Conservation (phyloP, 2,113 vertebrate species). For the Antechinus stuartii region DNA sequence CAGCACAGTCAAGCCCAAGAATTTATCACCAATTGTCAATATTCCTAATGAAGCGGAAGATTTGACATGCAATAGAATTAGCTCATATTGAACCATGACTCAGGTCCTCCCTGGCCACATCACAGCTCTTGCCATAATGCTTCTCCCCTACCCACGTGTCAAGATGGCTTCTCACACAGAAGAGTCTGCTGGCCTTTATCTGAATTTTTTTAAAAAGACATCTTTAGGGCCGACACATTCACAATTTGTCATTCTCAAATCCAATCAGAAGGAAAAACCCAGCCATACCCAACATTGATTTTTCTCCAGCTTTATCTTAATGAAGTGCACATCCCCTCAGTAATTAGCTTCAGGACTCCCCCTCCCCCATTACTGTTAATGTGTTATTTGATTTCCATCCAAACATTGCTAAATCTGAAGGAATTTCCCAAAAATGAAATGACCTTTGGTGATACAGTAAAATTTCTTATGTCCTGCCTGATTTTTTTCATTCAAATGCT, state of each 20-base stretch:
- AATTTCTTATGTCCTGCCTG: conserved; percentile 52
- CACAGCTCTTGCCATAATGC: conserved; percentile 22
- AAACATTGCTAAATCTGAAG: conserved; percentile 65
- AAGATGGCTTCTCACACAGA: conserved; percentile 73
- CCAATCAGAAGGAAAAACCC: conserved; percentile 73
- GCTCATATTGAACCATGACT: conserved; percentile 75
- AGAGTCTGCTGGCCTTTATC: conserved; percentile 76
- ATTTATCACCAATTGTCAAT: conserved; percentile 85
- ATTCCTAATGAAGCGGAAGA: conserved; percentile 85
- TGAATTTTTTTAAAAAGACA: conserved; percentile 71
- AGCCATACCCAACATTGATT: conserved; percentile 79
- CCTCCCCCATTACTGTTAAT: conserved; percentile 57
- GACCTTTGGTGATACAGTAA: conserved; percentile 68
- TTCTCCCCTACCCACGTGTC: conserved; percentile 31
- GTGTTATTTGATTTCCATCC: conserved; percentile 71
- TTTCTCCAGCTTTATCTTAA: conserved; percentile 80
- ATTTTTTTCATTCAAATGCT: conserved; percentile 67
- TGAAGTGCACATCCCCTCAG: conserved; percentile 80
- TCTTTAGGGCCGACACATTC: conserved; percentile 65
- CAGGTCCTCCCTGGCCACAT: conserved; percentile 64
- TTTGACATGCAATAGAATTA: conserved; percentile 82
- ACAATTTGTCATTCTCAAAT: conserved; percentile 74
- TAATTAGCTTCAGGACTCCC: conserved; percentile 73
- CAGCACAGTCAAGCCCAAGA: conserved; percentile 75
- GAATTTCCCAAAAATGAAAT: conserved; percentile 70